Conservation (phyloP, 2,113 vertebrate species). For the Hyaena hyaena region DNA sequence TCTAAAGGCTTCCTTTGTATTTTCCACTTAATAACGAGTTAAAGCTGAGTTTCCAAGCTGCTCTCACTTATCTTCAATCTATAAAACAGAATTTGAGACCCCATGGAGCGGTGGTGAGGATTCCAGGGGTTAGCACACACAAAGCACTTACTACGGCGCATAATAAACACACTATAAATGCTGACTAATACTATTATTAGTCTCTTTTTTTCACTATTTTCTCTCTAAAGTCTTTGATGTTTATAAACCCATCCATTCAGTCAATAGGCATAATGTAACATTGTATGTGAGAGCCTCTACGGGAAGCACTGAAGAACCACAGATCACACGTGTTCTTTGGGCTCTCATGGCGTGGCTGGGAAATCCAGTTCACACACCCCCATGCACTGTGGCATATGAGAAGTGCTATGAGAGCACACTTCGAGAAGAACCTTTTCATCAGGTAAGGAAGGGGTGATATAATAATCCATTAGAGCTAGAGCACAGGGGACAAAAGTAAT, state of each 20-base stretch:
- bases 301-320: neutral
- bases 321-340: neutral
- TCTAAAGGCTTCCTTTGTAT: neutral
- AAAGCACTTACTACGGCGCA: neutral
- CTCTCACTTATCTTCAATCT: neutral
- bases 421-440: neutral
- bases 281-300: neutral
- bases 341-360: neutral
- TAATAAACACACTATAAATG: neutral
- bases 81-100: constrained; percentile 26
- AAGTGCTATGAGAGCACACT: neutral
- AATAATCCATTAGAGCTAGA: neutral
- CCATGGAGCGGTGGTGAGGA: neutral
- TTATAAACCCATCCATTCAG: neutral
- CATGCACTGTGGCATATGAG: neutral
- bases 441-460: neutral
- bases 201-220: neutral
- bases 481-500: neutral
- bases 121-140: neutral
- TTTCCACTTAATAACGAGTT: neutral
- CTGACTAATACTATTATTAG: neutral
- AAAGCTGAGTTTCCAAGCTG: neutral
- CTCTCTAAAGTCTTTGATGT: neutral
- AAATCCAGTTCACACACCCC: neutral
- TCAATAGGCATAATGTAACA: neutral